Percentiles rank a stretch among this genome's conserved stretches.
Evolutionary conservation across 2,797 vertebrate species (phyloP).

Genomic region (Peromyscus aztecus): DNA sequence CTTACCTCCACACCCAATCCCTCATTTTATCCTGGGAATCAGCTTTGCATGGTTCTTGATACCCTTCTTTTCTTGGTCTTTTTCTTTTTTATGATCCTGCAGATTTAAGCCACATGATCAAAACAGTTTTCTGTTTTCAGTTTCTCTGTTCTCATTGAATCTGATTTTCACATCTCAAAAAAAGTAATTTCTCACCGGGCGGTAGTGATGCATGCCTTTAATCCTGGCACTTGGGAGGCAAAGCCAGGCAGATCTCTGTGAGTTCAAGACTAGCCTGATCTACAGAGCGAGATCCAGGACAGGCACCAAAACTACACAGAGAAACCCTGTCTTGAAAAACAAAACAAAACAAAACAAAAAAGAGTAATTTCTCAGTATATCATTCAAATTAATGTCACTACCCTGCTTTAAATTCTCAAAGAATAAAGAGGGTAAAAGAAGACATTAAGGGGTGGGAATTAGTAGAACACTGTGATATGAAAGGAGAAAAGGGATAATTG

Average conservation of each 20-base stretch:
- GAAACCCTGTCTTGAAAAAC: too few relatives aligned
- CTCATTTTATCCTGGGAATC: not conserved
- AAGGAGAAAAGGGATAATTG: not conserved
- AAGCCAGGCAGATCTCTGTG: too few relatives aligned
- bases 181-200: not conserved
- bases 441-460: not conserved
- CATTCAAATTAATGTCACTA: not conserved
- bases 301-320: too few relatives aligned
- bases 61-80: not conserved
- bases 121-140: not conserved
- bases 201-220: too few relatives aligned
- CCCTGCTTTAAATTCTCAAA: not conserved
- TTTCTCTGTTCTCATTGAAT: slow-evolving; percentile 8
- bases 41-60: not conserved
- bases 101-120: not conserved
- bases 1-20: not conserved
- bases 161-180: not conserved
- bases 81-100: not conserved
- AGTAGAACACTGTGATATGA: not conserved
- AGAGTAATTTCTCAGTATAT: not conserved
- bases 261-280: too few relatives aligned
- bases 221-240: too few relatives aligned
- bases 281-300: too few relatives aligned
- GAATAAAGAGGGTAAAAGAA: not conserved
- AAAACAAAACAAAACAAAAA: too few relatives aligned